phyloP scores from a whole-genome alignment of 1,140 invertebrate species.

The Aethina tumida region DNA sequence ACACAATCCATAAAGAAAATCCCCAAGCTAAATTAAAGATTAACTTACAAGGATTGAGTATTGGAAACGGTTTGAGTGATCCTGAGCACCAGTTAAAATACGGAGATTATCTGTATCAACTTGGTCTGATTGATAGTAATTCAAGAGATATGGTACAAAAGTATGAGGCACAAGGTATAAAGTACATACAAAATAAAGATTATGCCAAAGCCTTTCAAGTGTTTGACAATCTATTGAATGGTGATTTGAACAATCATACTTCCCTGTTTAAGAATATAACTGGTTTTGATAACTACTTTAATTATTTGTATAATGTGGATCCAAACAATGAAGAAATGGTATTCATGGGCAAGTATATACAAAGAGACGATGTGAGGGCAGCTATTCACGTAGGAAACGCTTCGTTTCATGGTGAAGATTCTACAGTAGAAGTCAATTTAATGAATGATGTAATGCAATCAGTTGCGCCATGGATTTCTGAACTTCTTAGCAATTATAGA shows the following conservation, averaged over 20 bases:
- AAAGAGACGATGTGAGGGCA: slow-evolving; percentile 43
- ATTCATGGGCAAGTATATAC: slow-evolving; percentile 45
- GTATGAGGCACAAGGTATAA: slow-evolving; percentile 43
- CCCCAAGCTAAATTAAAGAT: slow-evolving; percentile 47
- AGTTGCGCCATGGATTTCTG: slow-evolving; percentile 61
- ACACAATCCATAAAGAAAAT: slow-evolving; percentile 62
- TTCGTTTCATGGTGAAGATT: slow-evolving; percentile 39
- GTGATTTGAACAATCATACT: slow-evolving; percentile 42
- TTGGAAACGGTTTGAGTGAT: slow-evolving; percentile 77
- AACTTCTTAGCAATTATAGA: slow-evolving; percentile 55
- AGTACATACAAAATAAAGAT: slow-evolving; percentile 49
- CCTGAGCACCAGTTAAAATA: slow-evolving; percentile 66
- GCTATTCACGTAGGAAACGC: slow-evolving; percentile 43
- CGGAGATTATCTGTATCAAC: slow-evolving; percentile 59
- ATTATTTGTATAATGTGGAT: slow-evolving; percentile 49
- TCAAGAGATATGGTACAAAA: slow-evolving; percentile 44
- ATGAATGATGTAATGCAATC: slow-evolving; percentile 75
- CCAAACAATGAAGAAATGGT: slow-evolving; percentile 25
- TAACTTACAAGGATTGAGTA: slow-evolving; percentile 63
- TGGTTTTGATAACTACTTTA: slow-evolving; percentile 57
- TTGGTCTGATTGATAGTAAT: slow-evolving; percentile 61
- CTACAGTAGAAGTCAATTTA: slow-evolving; percentile 55
- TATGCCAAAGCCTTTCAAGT: slow-evolving; percentile 51
- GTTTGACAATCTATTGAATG: slow-evolving; percentile 57
- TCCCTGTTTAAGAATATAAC: slow-evolving; percentile 57